Evolutionary conservation across 1,140 invertebrate species (phyloP).

Genomic region (Luehdorfia chinensis): DNA sequence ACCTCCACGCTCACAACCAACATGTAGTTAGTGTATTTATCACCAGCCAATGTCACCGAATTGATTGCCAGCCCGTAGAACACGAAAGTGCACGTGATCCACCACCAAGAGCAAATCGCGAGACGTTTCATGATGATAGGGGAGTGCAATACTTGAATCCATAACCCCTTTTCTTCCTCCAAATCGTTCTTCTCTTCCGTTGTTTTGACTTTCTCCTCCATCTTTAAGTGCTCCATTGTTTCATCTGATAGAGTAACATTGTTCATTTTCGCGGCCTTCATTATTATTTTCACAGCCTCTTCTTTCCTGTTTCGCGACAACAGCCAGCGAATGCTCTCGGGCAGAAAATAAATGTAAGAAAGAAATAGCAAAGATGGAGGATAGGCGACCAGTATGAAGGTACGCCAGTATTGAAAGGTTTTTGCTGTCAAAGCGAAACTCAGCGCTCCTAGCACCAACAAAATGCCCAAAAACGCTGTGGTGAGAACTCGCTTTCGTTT

Average conservation of each 20-base stretch:
- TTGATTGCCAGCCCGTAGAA: constrained; percentile 91
- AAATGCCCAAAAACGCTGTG: constrained; percentile 57
- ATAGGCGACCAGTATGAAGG: constrained; percentile 58
- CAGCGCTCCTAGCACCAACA: constrained; percentile 54
- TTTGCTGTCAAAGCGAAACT: constrained; percentile 58
- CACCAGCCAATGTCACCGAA: constrained; percentile 84
- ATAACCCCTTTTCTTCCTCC: constrained; percentile 39
- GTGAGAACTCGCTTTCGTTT: constrained; percentile 60
- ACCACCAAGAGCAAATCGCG: constrained; percentile 78
- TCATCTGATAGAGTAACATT: constrained; percentile 79
- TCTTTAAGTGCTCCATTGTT: constrained; percentile 45
- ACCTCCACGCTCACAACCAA: constrained; percentile 84
- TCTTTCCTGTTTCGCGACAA: constrained; percentile 83
- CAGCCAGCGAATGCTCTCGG: constrained; percentile 81
- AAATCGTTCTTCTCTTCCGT: constrained; percentile 37
- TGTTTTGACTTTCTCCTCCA: constrained; percentile 38
- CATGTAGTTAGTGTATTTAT: constrained; percentile 85
- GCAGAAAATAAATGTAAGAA: constrained; percentile 55
- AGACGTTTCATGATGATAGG: constrained; percentile 58
- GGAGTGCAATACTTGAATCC: constrained; percentile 56
- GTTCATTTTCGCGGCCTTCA: constrained; percentile 83
- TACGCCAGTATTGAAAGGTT: constrained; percentile 61
- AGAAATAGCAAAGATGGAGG: constrained; percentile 60
- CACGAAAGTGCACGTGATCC: constrained; percentile 85
- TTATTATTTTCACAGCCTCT: constrained; percentile 80